phyloP scores from a whole-genome alignment of 2,113 vertebrate species.

The Arizona elegans region DNA sequence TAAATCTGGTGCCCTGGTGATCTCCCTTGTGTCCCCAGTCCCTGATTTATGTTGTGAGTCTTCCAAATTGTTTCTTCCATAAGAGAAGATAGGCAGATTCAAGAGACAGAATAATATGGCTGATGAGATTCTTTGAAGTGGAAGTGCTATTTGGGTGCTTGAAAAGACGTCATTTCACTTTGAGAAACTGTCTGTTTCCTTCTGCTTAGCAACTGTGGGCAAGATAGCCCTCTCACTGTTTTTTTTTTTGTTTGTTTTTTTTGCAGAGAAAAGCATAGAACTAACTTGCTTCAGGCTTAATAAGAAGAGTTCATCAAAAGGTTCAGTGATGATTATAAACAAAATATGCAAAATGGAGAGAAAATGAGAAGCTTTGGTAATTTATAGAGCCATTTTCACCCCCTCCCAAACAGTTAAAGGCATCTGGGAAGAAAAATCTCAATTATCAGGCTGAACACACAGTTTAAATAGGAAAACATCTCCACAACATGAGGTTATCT shows the following conservation, averaged over 20 bases:
- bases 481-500: background rate
- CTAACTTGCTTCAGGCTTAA: background rate
- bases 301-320: background rate
- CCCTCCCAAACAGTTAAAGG: background rate
- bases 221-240: conserved; percentile 19
- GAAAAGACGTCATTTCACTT: conserved; percentile 14
- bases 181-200: conserved; percentile 24
- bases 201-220: background rate
- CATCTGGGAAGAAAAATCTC: background rate
- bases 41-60: conserved; percentile 47
- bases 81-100: conserved; percentile 26
- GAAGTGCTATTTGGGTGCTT: conserved; percentile 40
- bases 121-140: conserved; percentile 50
- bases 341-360: background rate
- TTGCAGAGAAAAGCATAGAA: background rate
- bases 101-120: conserved; percentile 41
- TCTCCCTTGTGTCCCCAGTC: conserved; percentile 37
- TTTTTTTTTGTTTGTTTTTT: conserved; percentile 13
- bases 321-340: background rate
- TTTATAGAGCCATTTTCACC: background rate
- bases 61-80: conserved; percentile 54
- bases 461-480: background rate
- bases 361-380: background rate
- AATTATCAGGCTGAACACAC: background rate
- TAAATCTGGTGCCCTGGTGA: conserved; percentile 49